Evolutionary conservation across 2,888 invertebrate genomes (phyloP).

Genomic region (Podotricha telesiphe): DNA sequence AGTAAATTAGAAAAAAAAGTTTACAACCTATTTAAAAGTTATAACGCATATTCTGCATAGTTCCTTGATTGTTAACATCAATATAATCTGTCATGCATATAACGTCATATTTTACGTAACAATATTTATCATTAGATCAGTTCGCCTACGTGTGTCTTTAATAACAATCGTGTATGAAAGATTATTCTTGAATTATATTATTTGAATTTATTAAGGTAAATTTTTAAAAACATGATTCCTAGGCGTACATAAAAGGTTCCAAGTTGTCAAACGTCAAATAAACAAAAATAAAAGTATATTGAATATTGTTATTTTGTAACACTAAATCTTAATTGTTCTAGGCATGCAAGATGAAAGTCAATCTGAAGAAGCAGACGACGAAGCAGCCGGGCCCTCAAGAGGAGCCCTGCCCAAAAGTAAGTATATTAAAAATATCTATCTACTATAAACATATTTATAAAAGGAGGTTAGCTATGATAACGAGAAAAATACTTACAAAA

Average conservation of each 20-base stretch:
- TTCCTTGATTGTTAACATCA: conserved; percentile 30
- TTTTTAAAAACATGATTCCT: neutral
- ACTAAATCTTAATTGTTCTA: conserved; percentile 17
- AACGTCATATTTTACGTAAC: conserved; percentile 48
- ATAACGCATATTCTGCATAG: neutral
- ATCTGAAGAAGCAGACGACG: conserved; percentile 35
- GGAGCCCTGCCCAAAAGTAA: conserved; percentile 39
- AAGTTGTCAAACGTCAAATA: conserved; percentile 9
- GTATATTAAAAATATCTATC: neutral
- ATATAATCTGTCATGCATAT: conserved; percentile 22
- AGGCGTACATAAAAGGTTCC: neutral
- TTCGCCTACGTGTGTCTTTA: conserved; percentile 39
- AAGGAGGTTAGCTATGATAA: conserved; percentile 4
- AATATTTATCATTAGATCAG: conserved; percentile 46
- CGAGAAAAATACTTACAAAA: conserved; percentile 34
- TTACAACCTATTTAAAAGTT: conserved; percentile 7
- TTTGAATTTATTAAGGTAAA: neutral
- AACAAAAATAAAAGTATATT: neutral
- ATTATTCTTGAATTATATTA: conserved; percentile 13
- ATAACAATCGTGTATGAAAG: conserved; percentile 35
- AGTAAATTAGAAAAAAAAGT: neutral
- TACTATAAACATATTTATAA: neutral
- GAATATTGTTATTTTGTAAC: neutral
- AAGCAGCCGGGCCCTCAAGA: conserved; percentile 42
- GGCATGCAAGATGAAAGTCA: conserved; percentile 42